Conservation (phyloP, 2,888 invertebrate genomes). For the Mamestra brassicae region DNA sequence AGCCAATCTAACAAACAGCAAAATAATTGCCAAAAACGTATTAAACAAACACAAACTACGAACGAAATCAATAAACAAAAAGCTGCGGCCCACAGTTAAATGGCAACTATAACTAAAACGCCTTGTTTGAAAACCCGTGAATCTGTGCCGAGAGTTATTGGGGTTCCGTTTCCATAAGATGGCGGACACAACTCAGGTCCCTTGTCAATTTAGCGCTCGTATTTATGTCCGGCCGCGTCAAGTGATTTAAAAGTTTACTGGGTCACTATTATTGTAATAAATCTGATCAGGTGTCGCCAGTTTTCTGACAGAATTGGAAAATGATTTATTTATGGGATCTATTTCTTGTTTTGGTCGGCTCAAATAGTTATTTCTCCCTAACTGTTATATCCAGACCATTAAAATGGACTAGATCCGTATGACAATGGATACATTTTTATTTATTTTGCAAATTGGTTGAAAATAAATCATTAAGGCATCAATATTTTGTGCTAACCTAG, state of each 20-base stretch:
- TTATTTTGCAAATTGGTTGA: no score
- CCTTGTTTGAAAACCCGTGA: conserved; percentile 82
- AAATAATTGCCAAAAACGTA: conserved; percentile 51
- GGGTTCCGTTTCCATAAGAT: conserved; percentile 82
- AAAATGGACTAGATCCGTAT: no score
- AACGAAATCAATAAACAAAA: conserved; percentile 54
- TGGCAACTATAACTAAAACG: conserved; percentile 76
- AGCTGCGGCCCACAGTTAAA: conserved; percentile 54
- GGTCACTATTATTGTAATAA: conserved; percentile 59
- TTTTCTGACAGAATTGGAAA: conserved; percentile 24
- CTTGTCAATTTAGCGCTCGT: conserved; percentile 81
- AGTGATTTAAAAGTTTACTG: conserved; percentile 66
- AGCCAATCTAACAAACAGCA: conserved; percentile 29
- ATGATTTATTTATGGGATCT: conserved; percentile 37
- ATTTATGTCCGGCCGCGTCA: conserved; percentile 68
- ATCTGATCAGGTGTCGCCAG: conserved; percentile 32
- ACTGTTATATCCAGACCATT: no score
- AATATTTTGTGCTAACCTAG: no score
- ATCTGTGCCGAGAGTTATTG: conserved; percentile 81
- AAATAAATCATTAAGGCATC: no score
- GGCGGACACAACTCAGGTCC: conserved; percentile 82
- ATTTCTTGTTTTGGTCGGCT: conserved; percentile 23
- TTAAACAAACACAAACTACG: conserved; percentile 28
- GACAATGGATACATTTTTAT: no score
- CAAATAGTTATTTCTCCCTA: not conserved